Percentiles rank a stretch among this genome's conserved stretches.
phyloP scores from a whole-genome alignment of 2,797 vertebrate species.

The Periophthalmus magnuspinnatus region DNA sequence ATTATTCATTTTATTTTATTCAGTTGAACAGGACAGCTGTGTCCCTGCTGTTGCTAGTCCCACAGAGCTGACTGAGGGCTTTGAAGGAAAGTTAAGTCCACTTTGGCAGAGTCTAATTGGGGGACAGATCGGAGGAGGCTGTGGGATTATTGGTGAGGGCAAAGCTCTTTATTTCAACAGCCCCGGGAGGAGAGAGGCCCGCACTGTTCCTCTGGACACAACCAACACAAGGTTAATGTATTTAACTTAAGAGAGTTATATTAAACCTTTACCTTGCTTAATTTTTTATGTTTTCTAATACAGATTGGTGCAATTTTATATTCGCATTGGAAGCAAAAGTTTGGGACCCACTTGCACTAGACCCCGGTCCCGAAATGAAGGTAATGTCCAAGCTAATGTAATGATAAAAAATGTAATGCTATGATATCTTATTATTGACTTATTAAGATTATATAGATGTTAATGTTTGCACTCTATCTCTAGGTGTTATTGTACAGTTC shows the following conservation, averaged over 20 bases:
- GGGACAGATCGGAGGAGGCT: conserved; percentile 89
- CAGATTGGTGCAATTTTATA: conserved; percentile 95
- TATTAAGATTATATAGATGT: not conserved
- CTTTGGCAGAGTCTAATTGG: conserved; percentile 94
- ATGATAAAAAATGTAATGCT: not conserved
- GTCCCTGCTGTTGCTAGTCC: conserved; percentile 86
- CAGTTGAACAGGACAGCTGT: conserved; percentile 93
- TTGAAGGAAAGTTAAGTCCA: conserved; percentile 94
- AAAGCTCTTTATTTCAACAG: conserved; percentile 94
- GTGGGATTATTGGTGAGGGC: conserved; percentile 89
- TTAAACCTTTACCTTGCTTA: not conserved
- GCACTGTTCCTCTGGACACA: conserved; percentile 90
- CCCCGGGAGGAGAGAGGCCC: conserved; percentile 88
- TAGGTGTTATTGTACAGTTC: conserved; percentile 94
- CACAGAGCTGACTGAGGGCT: conserved; percentile 93
- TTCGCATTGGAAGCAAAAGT: conserved; percentile 93
- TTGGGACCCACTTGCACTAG: conserved; percentile 89
- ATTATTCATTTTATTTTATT: conserved; percentile 4
- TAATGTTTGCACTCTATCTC: conserved; percentile 1
- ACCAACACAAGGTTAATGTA: conserved; percentile 86
- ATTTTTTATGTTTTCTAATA: not conserved
- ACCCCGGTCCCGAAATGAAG: conserved; percentile 92
- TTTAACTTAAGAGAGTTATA: not conserved
- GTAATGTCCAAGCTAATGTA: conserved; percentile 66
- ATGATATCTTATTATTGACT: not conserved